Evolutionary conservation across 1,140 invertebrate species (phyloP).

Genomic region (Periplaneta americana): DNA sequence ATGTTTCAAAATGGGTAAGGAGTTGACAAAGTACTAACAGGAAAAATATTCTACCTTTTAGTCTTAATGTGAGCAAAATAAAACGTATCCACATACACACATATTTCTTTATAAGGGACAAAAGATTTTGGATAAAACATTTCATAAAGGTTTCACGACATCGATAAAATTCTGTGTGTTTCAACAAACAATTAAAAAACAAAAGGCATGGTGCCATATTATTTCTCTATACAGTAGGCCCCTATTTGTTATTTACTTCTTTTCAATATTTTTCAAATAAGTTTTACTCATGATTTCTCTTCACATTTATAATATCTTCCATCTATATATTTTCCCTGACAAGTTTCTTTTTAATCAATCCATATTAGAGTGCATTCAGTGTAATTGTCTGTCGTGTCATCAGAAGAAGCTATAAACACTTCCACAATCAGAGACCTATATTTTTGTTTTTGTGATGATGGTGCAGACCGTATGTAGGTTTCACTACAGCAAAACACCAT

Average conservation of each 20-base stretch:
- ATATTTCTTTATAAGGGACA: constrained; percentile 1
- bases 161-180: constrained; percentile 8
- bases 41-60: background rate
- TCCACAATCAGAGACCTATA: background rate
- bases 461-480: background rate
- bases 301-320: background rate
- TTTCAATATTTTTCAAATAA: background rate
- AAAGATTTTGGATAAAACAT: constrained; percentile 4
- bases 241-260: background rate
- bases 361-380: background rate
- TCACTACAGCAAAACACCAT: background rate
- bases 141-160: constrained; percentile 11
- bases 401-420: background rate
- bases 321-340: background rate
- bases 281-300: background rate
- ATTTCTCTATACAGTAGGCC: constrained; percentile 16
- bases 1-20: background rate
- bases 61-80: background rate
- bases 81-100: background rate
- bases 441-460: background rate
- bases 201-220: constrained; percentile 9
- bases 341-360: background rate
- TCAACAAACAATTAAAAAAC: constrained; percentile 10
- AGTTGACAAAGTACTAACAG: background rate
- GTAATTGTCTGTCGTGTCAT: background rate